Evolutionary conservation across 2,113 vertebrate species (phyloP), one percentile per base, ranked within the genome.

Genomic region (Apus apus): DNA sequence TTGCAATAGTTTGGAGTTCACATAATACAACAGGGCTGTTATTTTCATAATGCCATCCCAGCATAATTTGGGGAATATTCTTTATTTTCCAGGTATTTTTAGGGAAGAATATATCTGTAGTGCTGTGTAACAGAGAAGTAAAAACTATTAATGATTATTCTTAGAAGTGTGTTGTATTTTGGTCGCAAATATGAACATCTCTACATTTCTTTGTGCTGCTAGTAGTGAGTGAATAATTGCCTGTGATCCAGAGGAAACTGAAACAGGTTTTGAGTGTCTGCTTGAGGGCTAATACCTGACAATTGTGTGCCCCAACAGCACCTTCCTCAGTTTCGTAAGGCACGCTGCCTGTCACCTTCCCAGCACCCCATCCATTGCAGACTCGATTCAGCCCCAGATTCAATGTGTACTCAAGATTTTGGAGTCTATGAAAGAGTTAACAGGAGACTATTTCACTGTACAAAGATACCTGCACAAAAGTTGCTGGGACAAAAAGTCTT

Each of bases 281-380:
- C 20, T 65, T 21, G 40, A 50, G 66, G 26, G 32, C 29, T 60
- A 51, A 70, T n/a, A 4, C 75, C 61, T 68, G 29, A 73, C 22
- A 66, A 0, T 1, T 9, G 38, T 50, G 32, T 70, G 10, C 17
- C 62, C 29, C 32, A 56, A 2, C 0, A 67, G 81, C 58, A 30
- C 23, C 8, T 50, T 17, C 45, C 76, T 45, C 57, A 6, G 54
- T 15, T 60, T 13, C 20, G 11, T 7, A 13, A 22, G 34, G 50
- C 40, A 12, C 0, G 0, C 15, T 0, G 18, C 12, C 14, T 23
- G 38, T 8, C 0, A 1, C 48, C 48, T 25, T 8, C 76, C 19
- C 61, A 61, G 80, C 53, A 43, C 13, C 19, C 0, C 0, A 23
- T 17, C 45, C 73, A 11, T 1, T 38, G 58, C n/a, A 53, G 62